phyloP scores from a whole-genome alignment of 2,888 invertebrate genomes.

The Leptopilina drosophilae region DNA sequence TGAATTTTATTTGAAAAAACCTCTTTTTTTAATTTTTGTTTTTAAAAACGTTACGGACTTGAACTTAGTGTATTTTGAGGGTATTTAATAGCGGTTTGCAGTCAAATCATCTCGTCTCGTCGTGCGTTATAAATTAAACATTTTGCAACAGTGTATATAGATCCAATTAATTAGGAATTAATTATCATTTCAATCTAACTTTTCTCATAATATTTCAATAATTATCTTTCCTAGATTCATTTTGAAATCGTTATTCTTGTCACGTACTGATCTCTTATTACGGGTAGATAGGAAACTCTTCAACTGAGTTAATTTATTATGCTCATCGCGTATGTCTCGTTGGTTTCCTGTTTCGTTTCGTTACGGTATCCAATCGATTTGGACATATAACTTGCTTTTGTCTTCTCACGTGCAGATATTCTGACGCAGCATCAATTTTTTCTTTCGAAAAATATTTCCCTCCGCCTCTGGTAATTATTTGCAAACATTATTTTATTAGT shows the following conservation, averaged over 20 bases:
- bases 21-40: too few relatives aligned
- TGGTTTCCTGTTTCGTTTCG: constrained; percentile 62
- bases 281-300: constrained; percentile 55
- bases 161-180: not conserved
- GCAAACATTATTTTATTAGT: too few relatives aligned
- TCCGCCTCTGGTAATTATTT: too few relatives aligned
- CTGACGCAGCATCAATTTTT: constrained; percentile 21
- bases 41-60: too few relatives aligned
- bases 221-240: constrained; percentile 9
- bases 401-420: not conserved
- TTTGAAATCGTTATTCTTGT: constrained; percentile 55
- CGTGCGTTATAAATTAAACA: too few relatives aligned
- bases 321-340: constrained; percentile 57
- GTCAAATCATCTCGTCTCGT: too few relatives aligned
- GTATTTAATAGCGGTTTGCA: too few relatives aligned
- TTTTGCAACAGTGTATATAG: not conserved
- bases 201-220: not conserved
- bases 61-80: too few relatives aligned
- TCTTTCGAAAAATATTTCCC: too few relatives aligned
- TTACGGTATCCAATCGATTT: constrained; percentile 61
- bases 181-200: not conserved
- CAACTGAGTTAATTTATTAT: constrained; percentile 57
- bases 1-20: too few relatives aligned
- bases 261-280: constrained; percentile 62
- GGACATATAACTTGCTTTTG: constrained; percentile 47